These are phyloP conservation scores for Pammene aurita DNA, from an alignment of 2,888 invertebrate genomes.

Conservation along the genomic window DNA sequence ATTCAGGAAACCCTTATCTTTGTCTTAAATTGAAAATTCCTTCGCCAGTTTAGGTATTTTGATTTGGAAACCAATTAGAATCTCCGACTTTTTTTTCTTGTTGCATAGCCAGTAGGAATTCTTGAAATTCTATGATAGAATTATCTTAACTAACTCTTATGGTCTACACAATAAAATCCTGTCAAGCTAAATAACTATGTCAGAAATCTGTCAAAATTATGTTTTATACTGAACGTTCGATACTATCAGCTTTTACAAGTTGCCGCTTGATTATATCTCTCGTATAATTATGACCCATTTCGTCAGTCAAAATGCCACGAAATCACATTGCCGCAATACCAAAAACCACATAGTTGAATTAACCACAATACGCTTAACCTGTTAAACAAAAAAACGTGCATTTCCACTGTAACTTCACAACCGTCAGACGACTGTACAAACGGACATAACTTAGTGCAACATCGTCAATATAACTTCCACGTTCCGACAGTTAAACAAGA, in stretches of 20 bases:
- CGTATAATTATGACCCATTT: neutral
- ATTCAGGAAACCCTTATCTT: too few species aligned
- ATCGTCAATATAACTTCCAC: constrained; percentile 14
- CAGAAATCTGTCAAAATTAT: too few species aligned
- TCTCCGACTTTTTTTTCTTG: constrained; percentile 13
- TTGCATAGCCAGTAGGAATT: constrained; percentile 12
- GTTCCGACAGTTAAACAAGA: constrained; percentile 12
- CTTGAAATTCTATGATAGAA: neutral
- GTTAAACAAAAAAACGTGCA: neutral
- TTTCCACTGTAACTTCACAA: neutral
- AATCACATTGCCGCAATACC: neutral
- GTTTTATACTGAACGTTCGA: too few species aligned
- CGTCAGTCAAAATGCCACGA: neutral
- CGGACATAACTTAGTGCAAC: constrained; percentile 5
- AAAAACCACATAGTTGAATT: constrained; percentile 2
- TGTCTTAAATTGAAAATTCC: constrained; percentile 39
- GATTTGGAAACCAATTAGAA: constrained; percentile 30
- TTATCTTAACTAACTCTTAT: neutral
- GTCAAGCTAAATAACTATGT: too few species aligned
- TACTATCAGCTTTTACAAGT: neutral
- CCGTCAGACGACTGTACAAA: neutral
- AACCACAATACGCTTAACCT: neutral
- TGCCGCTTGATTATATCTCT: neutral
- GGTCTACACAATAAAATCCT: too few species aligned
- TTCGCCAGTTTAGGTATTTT: constrained; percentile 29